Base-by-base conservation (phyloP, 2,888 invertebrate species). In the Acheta domesticus region DNA sequence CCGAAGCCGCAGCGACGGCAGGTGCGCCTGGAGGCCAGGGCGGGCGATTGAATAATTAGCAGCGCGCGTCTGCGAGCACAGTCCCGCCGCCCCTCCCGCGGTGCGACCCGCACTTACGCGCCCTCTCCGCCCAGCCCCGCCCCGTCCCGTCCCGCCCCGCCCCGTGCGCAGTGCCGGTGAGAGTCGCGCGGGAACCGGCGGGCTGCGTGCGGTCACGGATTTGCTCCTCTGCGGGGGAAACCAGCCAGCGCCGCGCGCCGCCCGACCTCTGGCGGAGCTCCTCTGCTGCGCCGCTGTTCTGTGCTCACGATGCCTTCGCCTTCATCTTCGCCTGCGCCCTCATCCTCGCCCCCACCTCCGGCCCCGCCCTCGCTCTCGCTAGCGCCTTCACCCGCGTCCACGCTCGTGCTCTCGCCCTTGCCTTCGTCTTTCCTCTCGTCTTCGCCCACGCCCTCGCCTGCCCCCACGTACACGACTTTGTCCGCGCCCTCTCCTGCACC, bases 281-380 rank as follows among this genome's bases (percentile, higher is more conserved):
- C 62, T 62, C 16, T 16, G 62, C 14, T 14, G 12, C 14, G 62
- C 14, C 62, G n/a, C 62, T 14, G 62, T 62, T 62, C 14, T 62
- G 0, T 8, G 62, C 62, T 8, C 62, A n/a, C 62, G 14, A 2
- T 5, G 23, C 14, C 62, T 16, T 16, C 62, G 14, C 62, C 8
- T 1, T 0, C 62, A 5, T 8, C 36, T 0, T 36, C 5, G 8
- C 8, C 8, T 0, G 0, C 1, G 8, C 36, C 36, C 5, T 8
- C 36, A 8, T 0, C 36, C 36, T 36, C 8, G 36, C 1, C 8
- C 0, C 2, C 23, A 3, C 23, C 23, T 3, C 8, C 8, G 36
- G 0, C 36, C 36, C 8, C 36, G 36, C 36, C 5, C 36, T 36
- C 36, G 36, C 5, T 8, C 36, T 36, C 8, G 36, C 36, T 1